Evolutionary conservation across 2,113 vertebrate species (phyloP), one percentile per base, ranked within the genome.

Genomic region (Melanocharis versteri): DNA sequence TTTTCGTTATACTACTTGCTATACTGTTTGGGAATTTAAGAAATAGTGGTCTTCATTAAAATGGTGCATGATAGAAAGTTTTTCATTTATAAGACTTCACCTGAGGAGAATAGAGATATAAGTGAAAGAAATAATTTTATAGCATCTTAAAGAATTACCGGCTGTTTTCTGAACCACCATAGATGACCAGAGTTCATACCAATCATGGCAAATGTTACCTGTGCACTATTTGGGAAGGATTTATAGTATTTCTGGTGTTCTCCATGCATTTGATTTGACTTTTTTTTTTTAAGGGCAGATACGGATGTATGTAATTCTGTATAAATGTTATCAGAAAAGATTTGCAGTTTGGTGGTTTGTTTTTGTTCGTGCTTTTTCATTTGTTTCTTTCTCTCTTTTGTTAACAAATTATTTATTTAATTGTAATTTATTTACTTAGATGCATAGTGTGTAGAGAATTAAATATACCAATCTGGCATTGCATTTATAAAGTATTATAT

Each of bases 271-370:
- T 48, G 4, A 48, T 40, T 68, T 24, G 3, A 13, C 9, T 28
- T 7, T 11, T 11, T 79, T 21, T 73, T 68, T 57, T 30, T 14
- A n/a, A 47, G 30, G 35, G 11, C 20, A 26, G 17, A 56, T 31
- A 75, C 1, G 13, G 11, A 40, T 58, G 2, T 56, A 50, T 23
- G 3, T 30, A 30, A 19, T 1, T 61, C 9, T n/a, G 2, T 27
- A 35, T 26, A 70, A 87, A 56, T 48, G 1, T 6, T 47, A 31
- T n/a, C 5, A 44, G 54, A 62, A 60, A 44, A 37, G 0, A 3
- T 8, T 62, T 42, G 10, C 12, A 4, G 2, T 27, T 78, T 56
- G 15, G 12, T 75, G 17, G 7, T 20, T 48, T 50, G 10, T 3
- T 42, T 90, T 22, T 58, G 7, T 40, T 58, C 1, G 0, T 11